Evolutionary conservation across 2,797 vertebrate genomes (phyloP).

Genomic region (Ataeniobius toweri): DNA sequence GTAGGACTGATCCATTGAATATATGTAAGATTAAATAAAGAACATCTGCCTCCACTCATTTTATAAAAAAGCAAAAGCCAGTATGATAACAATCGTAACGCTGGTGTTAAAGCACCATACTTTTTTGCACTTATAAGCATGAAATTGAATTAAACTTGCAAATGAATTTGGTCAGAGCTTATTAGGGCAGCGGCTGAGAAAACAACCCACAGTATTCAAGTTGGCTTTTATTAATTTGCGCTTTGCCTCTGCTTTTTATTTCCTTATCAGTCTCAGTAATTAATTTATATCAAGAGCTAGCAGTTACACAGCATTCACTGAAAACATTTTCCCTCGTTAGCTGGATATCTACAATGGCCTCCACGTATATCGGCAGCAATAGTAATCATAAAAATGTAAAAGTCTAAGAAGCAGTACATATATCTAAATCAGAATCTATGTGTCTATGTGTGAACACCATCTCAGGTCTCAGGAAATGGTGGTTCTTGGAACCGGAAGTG

Average conservation of each 20-base stretch:
- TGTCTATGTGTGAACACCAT: no score
- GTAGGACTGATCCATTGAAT: neutral
- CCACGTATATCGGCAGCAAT: neutral
- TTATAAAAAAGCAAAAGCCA: constrained; percentile 7
- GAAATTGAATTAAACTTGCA: constrained; percentile 48
- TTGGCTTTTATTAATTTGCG: constrained; percentile 37
- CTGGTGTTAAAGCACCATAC: constrained; percentile 26
- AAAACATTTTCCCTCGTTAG: neutral
- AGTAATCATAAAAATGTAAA: neutral
- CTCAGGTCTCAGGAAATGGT: no score
- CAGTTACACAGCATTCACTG: neutral
- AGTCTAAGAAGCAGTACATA: no score
- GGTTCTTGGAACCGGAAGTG: no score
- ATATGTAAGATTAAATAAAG: constrained; percentile 9
- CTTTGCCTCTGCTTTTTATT: constrained; percentile 52
- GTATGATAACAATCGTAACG: constrained; percentile 17
- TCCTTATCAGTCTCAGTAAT: constrained; percentile 42
- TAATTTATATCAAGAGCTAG: constrained; percentile 40
- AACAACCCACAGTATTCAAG: constrained; percentile 26
- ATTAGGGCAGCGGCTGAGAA: constrained; percentile 34
- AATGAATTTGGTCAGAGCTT: constrained; percentile 35
- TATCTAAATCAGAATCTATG: no score
- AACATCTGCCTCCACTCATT: constrained; percentile 17
- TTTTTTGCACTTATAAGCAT: constrained; percentile 30
- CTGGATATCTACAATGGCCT: neutral